These are phyloP conservation scores for Mya arenaria DNA, from an alignment of 1,140 invertebrate species.

Conservation along the genomic window DNA sequence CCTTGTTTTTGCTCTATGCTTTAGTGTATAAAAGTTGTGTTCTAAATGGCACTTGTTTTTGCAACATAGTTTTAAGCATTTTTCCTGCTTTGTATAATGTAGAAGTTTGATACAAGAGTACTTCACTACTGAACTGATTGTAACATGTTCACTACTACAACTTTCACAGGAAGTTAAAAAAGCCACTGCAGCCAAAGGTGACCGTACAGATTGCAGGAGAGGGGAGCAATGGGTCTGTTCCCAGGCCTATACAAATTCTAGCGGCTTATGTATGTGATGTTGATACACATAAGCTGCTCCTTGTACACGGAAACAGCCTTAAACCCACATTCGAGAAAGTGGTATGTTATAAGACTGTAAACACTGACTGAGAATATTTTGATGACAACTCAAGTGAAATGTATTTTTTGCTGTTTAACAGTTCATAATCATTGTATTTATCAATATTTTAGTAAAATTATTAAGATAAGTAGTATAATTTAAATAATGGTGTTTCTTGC, in stretches of 20 bases:
- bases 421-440: background rate
- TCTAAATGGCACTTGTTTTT: no score
- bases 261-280: constrained; percentile 64
- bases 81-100: no score
- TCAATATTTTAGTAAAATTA: background rate
- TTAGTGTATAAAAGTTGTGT: no score
- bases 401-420: background rate
- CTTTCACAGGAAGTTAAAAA: constrained; percentile 74
- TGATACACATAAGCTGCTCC: constrained; percentile 59
- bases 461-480: background rate
- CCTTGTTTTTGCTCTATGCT: no score
- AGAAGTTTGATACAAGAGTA: no score
- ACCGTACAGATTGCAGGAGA: constrained; percentile 72
- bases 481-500: background rate
- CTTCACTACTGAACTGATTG: no score
- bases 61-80: no score
- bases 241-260: constrained; percentile 70
- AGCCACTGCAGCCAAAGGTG: constrained; percentile 73
- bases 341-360: constrained; percentile 62
- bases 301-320: constrained; percentile 75
- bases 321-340: constrained; percentile 78
- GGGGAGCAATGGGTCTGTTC: constrained; percentile 57
- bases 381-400: no score
- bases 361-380: no score
- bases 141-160: no score